phyloP scores from a whole-genome alignment of 2,888 invertebrate species.

The Acronicta alni region DNA sequence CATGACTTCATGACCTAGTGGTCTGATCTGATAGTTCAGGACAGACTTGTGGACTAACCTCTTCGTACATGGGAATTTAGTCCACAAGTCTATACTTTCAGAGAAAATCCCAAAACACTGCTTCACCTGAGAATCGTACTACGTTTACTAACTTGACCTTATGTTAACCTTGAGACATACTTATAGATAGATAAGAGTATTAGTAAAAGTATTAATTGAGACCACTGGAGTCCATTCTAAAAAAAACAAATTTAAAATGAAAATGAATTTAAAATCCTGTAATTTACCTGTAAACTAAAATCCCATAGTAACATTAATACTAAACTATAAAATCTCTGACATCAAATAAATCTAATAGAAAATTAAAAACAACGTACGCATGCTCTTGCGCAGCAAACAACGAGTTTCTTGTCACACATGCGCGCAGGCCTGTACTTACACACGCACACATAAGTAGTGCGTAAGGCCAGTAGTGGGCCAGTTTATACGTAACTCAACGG shows the following conservation, averaged over 20 bases:
- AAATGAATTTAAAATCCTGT: conserved; percentile 34
- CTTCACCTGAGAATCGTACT: no score
- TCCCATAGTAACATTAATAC: conserved; percentile 41
- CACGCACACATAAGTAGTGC: conserved; percentile 75
- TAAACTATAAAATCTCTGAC: conserved; percentile 52
- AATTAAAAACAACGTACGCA: conserved; percentile 54
- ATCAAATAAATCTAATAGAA: conserved; percentile 60
- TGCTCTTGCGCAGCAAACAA: conserved; percentile 54
- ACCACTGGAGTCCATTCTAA: background rate
- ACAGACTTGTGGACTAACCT: no score
- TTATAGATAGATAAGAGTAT: no score
- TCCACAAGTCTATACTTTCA: no score
- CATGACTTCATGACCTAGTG: no score
- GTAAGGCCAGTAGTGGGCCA: conserved; percentile 86
- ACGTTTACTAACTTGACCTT: no score
- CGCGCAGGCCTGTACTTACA: conserved; percentile 47
- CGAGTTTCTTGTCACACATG: conserved; percentile 59
- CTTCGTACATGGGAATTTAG: no score
- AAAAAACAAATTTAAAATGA: background rate
- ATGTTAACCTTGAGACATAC: no score
- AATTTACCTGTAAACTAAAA: conserved; percentile 32
- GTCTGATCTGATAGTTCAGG: no score
- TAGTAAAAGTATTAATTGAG: background rate
- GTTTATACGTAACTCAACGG: conserved; percentile 87
- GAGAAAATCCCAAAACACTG: no score